Evolutionary conservation across 2,797 vertebrate genomes (phyloP).

Genomic region (Valencia hispanica): DNA sequence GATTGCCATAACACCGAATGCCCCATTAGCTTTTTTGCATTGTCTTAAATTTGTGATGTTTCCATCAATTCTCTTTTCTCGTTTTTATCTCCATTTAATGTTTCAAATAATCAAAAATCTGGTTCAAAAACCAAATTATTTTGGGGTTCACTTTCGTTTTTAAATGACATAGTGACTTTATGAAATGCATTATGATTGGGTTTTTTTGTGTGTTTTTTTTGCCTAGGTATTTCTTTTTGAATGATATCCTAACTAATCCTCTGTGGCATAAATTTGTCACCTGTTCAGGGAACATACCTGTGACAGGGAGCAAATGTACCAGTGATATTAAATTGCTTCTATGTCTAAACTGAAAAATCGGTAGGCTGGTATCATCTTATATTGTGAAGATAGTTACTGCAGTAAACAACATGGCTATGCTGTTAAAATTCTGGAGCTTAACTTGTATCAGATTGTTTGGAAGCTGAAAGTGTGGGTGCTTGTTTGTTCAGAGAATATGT

Average conservation of each 20-base stretch:
- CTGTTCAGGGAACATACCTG: background rate
- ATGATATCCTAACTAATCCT: background rate
- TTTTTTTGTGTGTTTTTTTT: background rate
- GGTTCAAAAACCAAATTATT: background rate
- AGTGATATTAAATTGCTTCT: conserved; percentile 11
- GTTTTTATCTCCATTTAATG: too few species aligned
- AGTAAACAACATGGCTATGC: conserved; percentile 26
- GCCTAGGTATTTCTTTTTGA: background rate
- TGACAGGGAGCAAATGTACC: background rate
- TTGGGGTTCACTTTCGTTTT: background rate
- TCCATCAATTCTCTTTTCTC: background rate
- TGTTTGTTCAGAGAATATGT: conserved; percentile 44
- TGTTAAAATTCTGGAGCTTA: conserved; percentile 22
- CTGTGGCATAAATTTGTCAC: background rate
- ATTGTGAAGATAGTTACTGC: conserved; percentile 39
- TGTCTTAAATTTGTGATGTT: background rate
- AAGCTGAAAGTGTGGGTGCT: conserved; percentile 29
- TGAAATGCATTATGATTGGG: conserved; percentile 15
- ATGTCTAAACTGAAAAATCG: conserved; percentile 14
- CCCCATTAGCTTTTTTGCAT: background rate
- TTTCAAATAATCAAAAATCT: background rate
- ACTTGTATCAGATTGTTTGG: conserved; percentile 39
- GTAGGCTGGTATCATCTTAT: conserved; percentile 27
- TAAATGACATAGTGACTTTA: background rate
- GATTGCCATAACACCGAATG: too few species aligned